A percentile compares a stretch with the other conserved stretches of the same genome.
Conservation (phyloP, 2,888 invertebrate genomes). For the Drosophila affinis region DNA sequence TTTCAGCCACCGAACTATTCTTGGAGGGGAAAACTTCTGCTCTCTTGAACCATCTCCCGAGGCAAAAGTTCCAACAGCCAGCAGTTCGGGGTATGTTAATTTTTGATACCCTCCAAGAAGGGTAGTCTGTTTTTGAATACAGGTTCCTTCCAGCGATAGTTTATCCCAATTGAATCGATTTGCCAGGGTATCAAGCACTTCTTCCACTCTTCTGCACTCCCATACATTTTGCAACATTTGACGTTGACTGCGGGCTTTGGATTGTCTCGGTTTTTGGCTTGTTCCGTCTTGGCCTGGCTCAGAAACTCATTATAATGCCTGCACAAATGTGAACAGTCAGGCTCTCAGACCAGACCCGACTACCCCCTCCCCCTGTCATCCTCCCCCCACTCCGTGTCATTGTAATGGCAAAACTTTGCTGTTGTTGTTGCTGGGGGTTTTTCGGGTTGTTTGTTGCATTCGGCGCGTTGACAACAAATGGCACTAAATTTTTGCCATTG, state of each 20-base stretch:
- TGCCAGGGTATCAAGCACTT: background rate
- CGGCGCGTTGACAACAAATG: constrained; percentile 77
- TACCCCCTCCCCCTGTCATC: too few species aligned
- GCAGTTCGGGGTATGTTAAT: constrained; percentile 55
- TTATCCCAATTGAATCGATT: background rate
- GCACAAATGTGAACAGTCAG: constrained; percentile 65
- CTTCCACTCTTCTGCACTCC: background rate
- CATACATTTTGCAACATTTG: constrained; percentile 65
- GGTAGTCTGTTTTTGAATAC: too few species aligned
- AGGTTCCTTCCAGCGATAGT: background rate
- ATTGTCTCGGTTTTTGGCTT: constrained; percentile 28
- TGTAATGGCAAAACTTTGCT: constrained; percentile 58
- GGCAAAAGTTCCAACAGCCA: constrained; percentile 16
- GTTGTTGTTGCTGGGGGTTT: constrained; percentile 25
- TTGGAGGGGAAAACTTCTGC: constrained; percentile 12
- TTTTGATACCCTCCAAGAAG: constrained; percentile 23
- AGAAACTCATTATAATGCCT: constrained; percentile 73
- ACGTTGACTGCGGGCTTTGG: constrained; percentile 29
- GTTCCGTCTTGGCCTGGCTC: constrained; percentile 30
- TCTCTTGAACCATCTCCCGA: background rate
- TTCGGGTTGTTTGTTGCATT: constrained; percentile 54
- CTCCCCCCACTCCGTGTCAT: constrained; percentile 13
- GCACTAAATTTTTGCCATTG: constrained; percentile 74
- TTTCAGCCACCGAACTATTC: constrained; percentile 26
- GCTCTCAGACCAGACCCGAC: constrained; percentile 41